These are phyloP conservation scores for Danio rerio DNA, from an alignment of 2,113 vertebrate genomes.

Conservation along the genomic window GRCz12tu NC_133176.1:36141501-36142000, in stretches of 20 bases:
- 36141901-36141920: constrained; percentile 5
- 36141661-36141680: not conserved
- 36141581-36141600: too few relatives aligned
- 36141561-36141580: too few relatives aligned
- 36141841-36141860: not conserved
- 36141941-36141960: not conserved
- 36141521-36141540: too few relatives aligned
- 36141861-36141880: constrained; percentile 2
- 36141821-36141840: constrained; percentile 1
- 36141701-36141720: not conserved
- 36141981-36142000: too few relatives aligned
- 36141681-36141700: not conserved
- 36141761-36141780: not conserved
- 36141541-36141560: too few relatives aligned
- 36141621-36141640: too few relatives aligned
- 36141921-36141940: not conserved
- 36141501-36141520: too few relatives aligned
- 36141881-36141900: not conserved
- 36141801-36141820: not conserved
- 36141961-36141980: not conserved
- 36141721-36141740: not conserved
- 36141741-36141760: not conserved
- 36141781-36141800: not conserved
- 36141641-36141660: too few relatives aligned
- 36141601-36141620: too few relatives aligned